phyloP scores from a whole-genome alignment of 2,888 invertebrate genomes.

The Lycocerus yunnanus region DNA sequence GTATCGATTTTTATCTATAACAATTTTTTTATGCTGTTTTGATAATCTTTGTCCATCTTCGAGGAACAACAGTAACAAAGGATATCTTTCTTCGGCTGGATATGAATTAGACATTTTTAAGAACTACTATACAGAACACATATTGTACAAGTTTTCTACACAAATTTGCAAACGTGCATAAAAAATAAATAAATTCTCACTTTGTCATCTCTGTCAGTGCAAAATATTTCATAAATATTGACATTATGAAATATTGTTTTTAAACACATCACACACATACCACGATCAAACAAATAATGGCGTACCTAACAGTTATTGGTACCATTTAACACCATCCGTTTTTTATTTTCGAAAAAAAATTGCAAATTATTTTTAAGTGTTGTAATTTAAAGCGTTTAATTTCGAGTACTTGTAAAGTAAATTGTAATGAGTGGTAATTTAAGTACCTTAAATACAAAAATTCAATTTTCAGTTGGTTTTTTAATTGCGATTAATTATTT shows the following conservation, averaged over 20 bases:
- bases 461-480: background rate
- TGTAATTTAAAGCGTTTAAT: background rate
- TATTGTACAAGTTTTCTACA: background rate
- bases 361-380: background rate
- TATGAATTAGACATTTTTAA: conserved; percentile 19
- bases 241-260: conserved; percentile 17
- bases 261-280: background rate
- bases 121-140: background rate
- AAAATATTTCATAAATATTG: conserved; percentile 14
- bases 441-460: background rate
- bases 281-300: background rate
- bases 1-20: conserved; percentile 47
- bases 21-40: conserved; percentile 41
- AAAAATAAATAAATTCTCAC: background rate
- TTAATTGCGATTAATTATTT: background rate
- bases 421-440: background rate
- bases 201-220: conserved; percentile 10
- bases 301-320: background rate
- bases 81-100: conserved; percentile 49
- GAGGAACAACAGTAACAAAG: conserved; percentile 49
- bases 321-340: background rate
- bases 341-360: background rate
- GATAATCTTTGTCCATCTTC: conserved; percentile 44
- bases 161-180: conserved; percentile 16
- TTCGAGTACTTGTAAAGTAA: background rate